phyloP scores from a whole-genome alignment of 2,113 vertebrate genomes.

The Xenopus tropicalis region UCB_Xtro_10.0 CM004444.2:118219501-118220000 shows the following conservation, averaged over 20 bases:
- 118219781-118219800: too few relatives aligned
- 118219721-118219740: background rate
- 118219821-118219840: too few relatives aligned
- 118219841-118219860: too few relatives aligned
- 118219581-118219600: conserved; percentile 19
- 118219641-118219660: conserved; percentile 35
- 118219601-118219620: conserved; percentile 26
- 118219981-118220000: too few relatives aligned
- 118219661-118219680: conserved; percentile 40
- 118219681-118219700: conserved; percentile 15
- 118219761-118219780: background rate
- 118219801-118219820: too few relatives aligned
- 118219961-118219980: too few relatives aligned
- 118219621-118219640: conserved; percentile 42
- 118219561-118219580: conserved; percentile 26
- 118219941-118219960: too few relatives aligned
- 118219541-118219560: conserved; percentile 27
- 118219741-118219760: background rate
- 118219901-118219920: too few relatives aligned
- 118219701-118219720: conserved; percentile 27
- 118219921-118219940: too few relatives aligned
- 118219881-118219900: too few relatives aligned
- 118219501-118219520: background rate
- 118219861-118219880: too few relatives aligned
- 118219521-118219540: conserved; percentile 35